A percentile compares a stretch with the other conserved stretches of the same genome.
These are phyloP conservation scores for Prosapia bicincta DNA, from an alignment of 2,888 invertebrate species.

Conservation along the genomic window DNA sequence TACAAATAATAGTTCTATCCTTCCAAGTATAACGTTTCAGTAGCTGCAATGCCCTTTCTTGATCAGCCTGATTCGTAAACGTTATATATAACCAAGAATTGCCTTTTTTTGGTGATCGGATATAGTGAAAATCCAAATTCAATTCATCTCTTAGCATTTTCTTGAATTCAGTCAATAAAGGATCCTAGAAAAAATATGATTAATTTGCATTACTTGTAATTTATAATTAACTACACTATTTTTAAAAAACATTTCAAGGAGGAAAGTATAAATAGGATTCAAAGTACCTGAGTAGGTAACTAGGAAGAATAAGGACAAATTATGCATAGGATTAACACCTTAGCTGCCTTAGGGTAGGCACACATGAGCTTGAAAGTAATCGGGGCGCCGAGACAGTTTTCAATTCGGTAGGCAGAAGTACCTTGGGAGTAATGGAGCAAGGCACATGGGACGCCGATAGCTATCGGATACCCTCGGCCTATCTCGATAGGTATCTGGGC, in stretches of 20 bases:
- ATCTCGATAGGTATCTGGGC: no score
- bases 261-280: background rate
- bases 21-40: slow-evolving; percentile 43
- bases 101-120: slow-evolving; percentile 43
- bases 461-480: no score
- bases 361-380: no score
- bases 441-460: no score
- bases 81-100: slow-evolving; percentile 42
- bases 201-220: background rate
- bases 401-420: no score
- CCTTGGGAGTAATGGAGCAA: no score
- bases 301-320: no score
- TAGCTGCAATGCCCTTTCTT: slow-evolving; percentile 46
- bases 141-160: slow-evolving; percentile 47
- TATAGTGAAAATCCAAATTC: slow-evolving; percentile 49
- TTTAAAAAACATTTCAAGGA: background rate
- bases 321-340: no score
- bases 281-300: background rate
- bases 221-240: no score
- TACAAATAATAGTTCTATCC: slow-evolving; percentile 41
- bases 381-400: no score
- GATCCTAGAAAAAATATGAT: slow-evolving; percentile 30
- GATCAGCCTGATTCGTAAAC: slow-evolving; percentile 46
- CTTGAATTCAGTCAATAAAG: slow-evolving; percentile 46
- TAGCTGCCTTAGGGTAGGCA: no score